phyloP scores from a whole-genome alignment of 2,797 vertebrate genomes.

The Carduelis carduelis region DNA sequence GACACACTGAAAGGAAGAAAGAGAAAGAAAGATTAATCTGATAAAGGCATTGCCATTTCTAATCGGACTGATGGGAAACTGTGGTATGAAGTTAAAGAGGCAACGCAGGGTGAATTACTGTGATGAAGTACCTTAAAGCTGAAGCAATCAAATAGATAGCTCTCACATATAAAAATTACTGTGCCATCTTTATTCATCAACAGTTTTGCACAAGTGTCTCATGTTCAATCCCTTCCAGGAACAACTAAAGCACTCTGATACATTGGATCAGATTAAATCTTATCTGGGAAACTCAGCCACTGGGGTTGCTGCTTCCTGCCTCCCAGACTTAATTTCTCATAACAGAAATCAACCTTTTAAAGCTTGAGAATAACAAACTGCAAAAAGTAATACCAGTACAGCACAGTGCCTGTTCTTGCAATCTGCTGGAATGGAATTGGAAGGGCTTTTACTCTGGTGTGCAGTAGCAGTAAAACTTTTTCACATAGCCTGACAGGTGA shows the following conservation, averaged over 20 bases:
- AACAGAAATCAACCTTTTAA: conserved; percentile 53
- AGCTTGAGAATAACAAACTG: conserved; percentile 25
- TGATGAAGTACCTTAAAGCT: conserved; percentile 76
- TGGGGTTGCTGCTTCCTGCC: conserved; percentile 50
- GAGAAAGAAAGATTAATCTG: conserved; percentile 73
- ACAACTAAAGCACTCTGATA: conserved; percentile 73
- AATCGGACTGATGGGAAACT: conserved; percentile 81
- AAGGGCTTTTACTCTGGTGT: neutral
- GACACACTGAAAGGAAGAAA: conserved; percentile 56
- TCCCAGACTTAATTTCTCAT: conserved; percentile 70
- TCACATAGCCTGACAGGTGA: neutral
- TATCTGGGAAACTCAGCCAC: neutral
- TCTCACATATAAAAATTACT: conserved; percentile 77
- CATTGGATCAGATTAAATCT: conserved; percentile 79
- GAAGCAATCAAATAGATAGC: conserved; percentile 83
- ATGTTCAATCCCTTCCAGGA: conserved; percentile 22
- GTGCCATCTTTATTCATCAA: conserved; percentile 76
- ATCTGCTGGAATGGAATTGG: neutral
- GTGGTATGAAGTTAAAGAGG: conserved; percentile 69
- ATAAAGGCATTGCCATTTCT: conserved; percentile 75
- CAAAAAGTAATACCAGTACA: neutral
- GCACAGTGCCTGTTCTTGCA: neutral
- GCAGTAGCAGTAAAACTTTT: neutral
- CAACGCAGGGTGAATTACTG: conserved; percentile 74
- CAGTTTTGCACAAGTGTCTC: conserved; percentile 57